phyloP scores from a whole-genome alignment of 2,797 vertebrate genomes.

The Phaenicophaeus curvirostris region DNA sequence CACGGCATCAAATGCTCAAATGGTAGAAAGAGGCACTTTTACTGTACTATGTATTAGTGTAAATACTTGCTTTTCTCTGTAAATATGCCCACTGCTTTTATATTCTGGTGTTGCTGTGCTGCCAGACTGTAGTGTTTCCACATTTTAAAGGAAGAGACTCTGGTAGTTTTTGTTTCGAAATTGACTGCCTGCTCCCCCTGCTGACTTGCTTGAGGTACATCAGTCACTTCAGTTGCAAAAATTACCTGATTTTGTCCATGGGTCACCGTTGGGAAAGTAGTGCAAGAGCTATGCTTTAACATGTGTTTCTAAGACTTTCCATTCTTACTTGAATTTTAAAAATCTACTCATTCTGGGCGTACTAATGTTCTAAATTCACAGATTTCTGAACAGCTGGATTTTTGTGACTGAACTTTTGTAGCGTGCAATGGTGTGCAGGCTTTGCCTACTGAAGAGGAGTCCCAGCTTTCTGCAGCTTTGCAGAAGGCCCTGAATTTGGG shows the following conservation, averaged over 20 bases:
- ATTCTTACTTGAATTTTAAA: neutral
- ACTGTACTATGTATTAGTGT: neutral
- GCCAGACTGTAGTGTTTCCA: neutral
- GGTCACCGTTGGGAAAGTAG: neutral
- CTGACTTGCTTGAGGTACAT: conserved; percentile 28
- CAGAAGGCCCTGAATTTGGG: neutral
- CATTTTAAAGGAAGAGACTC: neutral
- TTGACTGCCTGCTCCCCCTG: conserved; percentile 56
- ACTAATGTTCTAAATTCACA: neutral
- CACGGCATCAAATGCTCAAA: neutral
- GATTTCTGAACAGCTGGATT: neutral
- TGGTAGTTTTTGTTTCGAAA: neutral
- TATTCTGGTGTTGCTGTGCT: neutral
- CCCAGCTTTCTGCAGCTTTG: neutral
- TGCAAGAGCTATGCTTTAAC: neutral
- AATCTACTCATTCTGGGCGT: neutral
- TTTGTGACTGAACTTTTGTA: neutral
- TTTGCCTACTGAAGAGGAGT: neutral
- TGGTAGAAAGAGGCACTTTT: neutral
- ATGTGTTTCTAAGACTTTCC: neutral
- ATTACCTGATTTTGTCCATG: neutral
- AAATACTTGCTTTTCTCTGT: neutral
- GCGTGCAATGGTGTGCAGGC: accelerated
- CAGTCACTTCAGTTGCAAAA: neutral
- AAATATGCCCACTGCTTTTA: neutral